phyloP scores from a whole-genome alignment of 2,113 vertebrate genomes.

The Melanerpes aurifrons region DNA sequence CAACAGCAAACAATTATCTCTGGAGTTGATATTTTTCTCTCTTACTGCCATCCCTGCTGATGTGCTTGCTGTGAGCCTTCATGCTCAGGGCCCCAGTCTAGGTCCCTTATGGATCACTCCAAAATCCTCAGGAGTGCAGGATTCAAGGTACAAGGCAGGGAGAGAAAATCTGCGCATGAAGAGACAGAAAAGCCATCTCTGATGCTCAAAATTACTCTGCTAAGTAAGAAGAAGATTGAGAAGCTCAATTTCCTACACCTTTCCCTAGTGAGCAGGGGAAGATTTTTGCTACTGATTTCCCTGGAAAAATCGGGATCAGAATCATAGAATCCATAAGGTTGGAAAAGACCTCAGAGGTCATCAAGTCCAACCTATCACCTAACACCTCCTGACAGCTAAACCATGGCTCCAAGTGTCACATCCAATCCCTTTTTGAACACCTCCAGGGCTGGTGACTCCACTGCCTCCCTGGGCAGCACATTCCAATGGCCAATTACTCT shows the following conservation, averaged over 20 bases:
- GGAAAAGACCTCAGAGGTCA: too few species aligned
- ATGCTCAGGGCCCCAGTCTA: background rate
- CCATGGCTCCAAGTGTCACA: too few species aligned
- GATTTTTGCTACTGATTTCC: slow-evolving; percentile 26
- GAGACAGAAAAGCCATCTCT: background rate
- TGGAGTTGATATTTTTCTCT: background rate
- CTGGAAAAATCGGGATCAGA: background rate
- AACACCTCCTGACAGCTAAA: too few species aligned
- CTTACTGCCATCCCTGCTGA: background rate
- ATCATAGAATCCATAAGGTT: too few species aligned
- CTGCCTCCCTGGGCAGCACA: too few species aligned
- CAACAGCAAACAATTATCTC: background rate
- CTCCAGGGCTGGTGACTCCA: too few species aligned
- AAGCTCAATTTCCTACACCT: background rate
- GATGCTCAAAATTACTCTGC: background rate
- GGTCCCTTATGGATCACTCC: background rate
- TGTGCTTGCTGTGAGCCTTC: background rate
- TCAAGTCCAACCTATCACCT: too few species aligned
- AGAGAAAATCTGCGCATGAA: accelerated
- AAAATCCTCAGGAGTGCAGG: background rate
- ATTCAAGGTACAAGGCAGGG: background rate
- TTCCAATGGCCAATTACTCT: too few species aligned
- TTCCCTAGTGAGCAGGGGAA: background rate
- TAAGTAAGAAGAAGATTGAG: background rate
- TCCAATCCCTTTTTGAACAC: too few species aligned